A percentile compares a stretch with the other conserved stretches of the same genome.
phyloP scores from a whole-genome alignment of 1,140 invertebrate species.

The Hypothenemus hampei region DNA sequence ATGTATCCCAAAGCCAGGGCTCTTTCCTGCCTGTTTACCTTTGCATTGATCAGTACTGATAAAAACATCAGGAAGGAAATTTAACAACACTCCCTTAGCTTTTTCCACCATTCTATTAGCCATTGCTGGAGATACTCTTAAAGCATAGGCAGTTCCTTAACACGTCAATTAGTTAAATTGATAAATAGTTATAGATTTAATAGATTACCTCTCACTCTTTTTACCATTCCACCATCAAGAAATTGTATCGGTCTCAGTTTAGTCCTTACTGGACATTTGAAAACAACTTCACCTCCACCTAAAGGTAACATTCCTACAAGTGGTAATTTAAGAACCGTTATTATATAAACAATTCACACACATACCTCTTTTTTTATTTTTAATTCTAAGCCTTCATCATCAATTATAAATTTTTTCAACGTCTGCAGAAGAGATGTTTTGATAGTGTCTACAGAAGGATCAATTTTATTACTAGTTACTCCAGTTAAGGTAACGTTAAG shows the following conservation, averaged over 20 bases:
- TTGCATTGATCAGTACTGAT: constrained; percentile 89
- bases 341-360: neutral
- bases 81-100: constrained; percentile 84
- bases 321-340: neutral
- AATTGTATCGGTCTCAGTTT: constrained; percentile 57
- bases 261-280: constrained; percentile 75
- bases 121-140: constrained; percentile 86
- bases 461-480: constrained; percentile 80
- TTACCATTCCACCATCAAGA: constrained; percentile 84
- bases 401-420: constrained; percentile 77
- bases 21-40: constrained; percentile 81
- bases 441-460: constrained; percentile 82
- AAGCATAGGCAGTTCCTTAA: constrained; percentile 65
- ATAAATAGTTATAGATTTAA: neutral
- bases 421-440: constrained; percentile 74
- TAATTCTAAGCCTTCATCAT: constrained; percentile 83
- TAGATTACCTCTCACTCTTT: constrained; percentile 77
- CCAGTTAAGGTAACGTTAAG: constrained; percentile 78
- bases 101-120: constrained; percentile 89
- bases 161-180: neutral
- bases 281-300: constrained; percentile 87
- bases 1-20: constrained; percentile 85
- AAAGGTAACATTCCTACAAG: constrained; percentile 61
- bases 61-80: constrained; percentile 93
- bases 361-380: constrained; percentile 77